phyloP scores from a whole-genome alignment of 2,888 invertebrate genomes.

The Hyposoter dolosus region DNA sequence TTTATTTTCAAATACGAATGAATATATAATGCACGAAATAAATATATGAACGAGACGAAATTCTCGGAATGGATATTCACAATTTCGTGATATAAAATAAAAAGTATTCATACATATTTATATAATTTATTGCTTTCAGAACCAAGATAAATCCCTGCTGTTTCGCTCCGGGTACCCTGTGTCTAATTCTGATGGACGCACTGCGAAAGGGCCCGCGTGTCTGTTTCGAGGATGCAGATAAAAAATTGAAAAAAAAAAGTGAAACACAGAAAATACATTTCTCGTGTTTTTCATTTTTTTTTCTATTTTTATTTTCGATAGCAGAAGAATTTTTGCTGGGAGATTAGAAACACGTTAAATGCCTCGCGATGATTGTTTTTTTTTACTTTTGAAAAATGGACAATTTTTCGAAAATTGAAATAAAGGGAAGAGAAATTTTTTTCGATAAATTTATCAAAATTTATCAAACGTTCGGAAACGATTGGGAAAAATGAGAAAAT shows the following conservation, averaged over 20 bases:
- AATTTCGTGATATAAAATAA: conserved; percentile 22
- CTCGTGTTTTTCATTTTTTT: background rate
- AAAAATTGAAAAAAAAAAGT: background rate
- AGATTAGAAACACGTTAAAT: background rate
- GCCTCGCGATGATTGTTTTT: background rate
- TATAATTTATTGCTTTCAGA: conserved; percentile 11
- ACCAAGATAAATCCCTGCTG: conserved; percentile 84
- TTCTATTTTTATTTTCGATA: background rate
- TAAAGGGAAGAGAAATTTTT: background rate
- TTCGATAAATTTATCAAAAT: background rate
- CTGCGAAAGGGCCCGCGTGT: background rate
- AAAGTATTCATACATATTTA: conserved; percentile 9
- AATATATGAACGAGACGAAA: conserved; percentile 46
- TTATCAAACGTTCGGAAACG: background rate
- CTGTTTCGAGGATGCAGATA: background rate
- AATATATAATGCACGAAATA: background rate
- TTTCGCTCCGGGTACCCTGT: conserved; percentile 81
- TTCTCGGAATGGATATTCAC: conserved; percentile 44
- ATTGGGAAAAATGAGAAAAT: background rate
- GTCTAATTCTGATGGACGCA: conserved; percentile 22
- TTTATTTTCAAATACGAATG: background rate
- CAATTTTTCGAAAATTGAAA: background rate
- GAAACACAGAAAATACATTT: background rate
- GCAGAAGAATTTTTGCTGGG: background rate
- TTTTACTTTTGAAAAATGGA: background rate